These are phyloP conservation scores for Morone saxatilis DNA, from an alignment of 2,113 vertebrate species.

Conservation along the genomic window DNA sequence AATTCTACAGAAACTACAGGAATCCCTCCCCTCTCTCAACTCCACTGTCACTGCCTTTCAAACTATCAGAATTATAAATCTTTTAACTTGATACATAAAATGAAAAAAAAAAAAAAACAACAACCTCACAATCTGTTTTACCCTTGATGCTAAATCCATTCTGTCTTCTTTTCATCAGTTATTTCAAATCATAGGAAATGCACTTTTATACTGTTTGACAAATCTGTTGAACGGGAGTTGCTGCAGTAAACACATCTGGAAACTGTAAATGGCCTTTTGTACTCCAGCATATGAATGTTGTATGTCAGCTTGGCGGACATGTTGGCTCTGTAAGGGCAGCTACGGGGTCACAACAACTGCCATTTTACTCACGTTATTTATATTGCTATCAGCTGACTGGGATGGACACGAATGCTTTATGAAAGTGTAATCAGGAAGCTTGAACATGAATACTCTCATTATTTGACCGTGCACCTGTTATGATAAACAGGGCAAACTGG, in stretches of 20 bases:
- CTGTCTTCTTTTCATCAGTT: slow-evolving; percentile 28
- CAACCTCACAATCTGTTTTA: slow-evolving; percentile 28
- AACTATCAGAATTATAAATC: slow-evolving; percentile 55
- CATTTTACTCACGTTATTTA: slow-evolving; percentile 8
- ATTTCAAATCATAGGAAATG: slow-evolving; percentile 62
- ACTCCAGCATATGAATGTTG: slow-evolving; percentile 75
- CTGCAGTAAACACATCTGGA: slow-evolving; percentile 57
- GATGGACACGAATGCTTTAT: slow-evolving; percentile 37
- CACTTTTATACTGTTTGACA: slow-evolving; percentile 77
- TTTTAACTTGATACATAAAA: slow-evolving; percentile 54
- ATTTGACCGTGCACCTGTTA: slow-evolving; percentile 16
- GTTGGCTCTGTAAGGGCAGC: slow-evolving; percentile 47
- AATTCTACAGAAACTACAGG: slow-evolving; percentile 55
- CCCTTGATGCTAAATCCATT: slow-evolving; percentile 18
- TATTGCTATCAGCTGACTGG: slow-evolving; percentile 9
- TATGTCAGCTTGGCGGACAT: slow-evolving; percentile 33
- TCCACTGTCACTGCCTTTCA: slow-evolving; percentile 53
- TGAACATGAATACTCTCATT: not conserved
- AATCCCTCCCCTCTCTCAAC: slow-evolving; percentile 25
- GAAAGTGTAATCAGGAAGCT: slow-evolving; percentile 4
- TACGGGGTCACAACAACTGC: slow-evolving; percentile 37
- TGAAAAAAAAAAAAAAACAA: not conserved
- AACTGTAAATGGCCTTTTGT: slow-evolving; percentile 69
- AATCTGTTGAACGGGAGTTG: slow-evolving; percentile 40
- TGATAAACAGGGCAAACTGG: not conserved